These are phyloP conservation scores for Pygoscelis antarcticus DNA, from an alignment of 2,113 vertebrate species.

Conservation along the genomic window DNA sequence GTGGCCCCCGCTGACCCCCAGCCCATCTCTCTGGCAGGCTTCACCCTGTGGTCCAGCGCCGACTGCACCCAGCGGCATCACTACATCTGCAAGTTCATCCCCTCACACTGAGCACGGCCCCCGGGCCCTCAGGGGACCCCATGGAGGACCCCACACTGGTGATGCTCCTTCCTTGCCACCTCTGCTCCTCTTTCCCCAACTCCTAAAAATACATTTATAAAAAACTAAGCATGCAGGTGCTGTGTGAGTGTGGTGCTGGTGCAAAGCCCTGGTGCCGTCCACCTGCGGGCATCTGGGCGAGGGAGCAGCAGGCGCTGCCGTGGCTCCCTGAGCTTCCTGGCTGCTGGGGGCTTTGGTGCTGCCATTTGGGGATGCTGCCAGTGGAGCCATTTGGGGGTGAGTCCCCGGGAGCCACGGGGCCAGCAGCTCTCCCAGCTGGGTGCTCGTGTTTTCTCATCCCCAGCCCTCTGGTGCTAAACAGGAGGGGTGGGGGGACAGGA, in stretches of 20 bases:
- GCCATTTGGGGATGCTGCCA: background rate
- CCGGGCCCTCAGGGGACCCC: rapidly evolving
- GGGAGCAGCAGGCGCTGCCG: rapidly evolving
- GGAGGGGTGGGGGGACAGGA: background rate
- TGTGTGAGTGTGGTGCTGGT: background rate
- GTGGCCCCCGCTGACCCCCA: rapidly evolving
- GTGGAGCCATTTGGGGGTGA: background rate
- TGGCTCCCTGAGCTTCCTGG: rapidly evolving
- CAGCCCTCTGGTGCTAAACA: background rate
- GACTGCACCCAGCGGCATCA: background rate
- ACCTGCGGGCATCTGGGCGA: rapidly evolving
- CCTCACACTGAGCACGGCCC: background rate
- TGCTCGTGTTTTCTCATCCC: background rate
- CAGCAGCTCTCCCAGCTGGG: background rate
- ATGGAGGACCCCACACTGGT: rapidly evolving
- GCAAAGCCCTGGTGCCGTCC: background rate
- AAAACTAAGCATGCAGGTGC: background rate
- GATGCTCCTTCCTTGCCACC: background rate
- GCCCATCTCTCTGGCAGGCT: conserved; percentile 23
- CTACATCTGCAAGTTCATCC: conserved; percentile 65
- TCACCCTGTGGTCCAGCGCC: conserved; percentile 25
- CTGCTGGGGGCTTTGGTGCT: background rate
- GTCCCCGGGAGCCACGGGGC: rapidly evolving
- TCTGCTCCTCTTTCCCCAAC: background rate
- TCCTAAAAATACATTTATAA: background rate